Evolutionary conservation across 2,113 vertebrate species (phyloP), one percentile per base, ranked within the genome.

Genomic region (Malaclemys terrapin): DNA sequence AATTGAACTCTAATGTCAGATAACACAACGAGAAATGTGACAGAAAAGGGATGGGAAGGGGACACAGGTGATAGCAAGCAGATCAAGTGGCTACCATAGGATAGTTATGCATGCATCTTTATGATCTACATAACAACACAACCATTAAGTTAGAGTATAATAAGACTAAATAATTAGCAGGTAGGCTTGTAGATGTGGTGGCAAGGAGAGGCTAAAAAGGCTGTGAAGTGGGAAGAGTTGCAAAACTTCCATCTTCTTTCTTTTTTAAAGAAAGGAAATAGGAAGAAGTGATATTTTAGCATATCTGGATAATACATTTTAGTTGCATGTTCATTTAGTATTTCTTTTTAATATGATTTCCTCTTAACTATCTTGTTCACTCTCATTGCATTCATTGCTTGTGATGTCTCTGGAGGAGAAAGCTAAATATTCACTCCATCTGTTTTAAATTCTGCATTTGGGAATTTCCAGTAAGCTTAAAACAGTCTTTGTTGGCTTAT

Each of bases 401-500:
- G 82, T 80, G 85, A 87, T 89, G 78, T 79, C 96, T 97, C 96
- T 90, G 14, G 54, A 95, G 87, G 85, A 47, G 95, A 89, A 97
- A 96, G 88, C 79, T 96, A 95, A 95, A 97, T 95, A 97, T 86
- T 95, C 88, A 87, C 90, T 65, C 95, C 94, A 90, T 96, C 91
- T 98, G 89, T 94, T 97, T 94, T 93, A 95, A 97, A 94, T 95
- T 97, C 65, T 84, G 89, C 56, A 79, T 94, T 91, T 96, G 87
- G 88, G 79, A 96, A 95, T 94, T 85, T 95, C 35, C 80, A 97
- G 76, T 65, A 94, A 97, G 84, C 52, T 93, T 90, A 86, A 95
- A 94, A 94, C 0, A 79, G 4, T 85, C 80, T 96, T 91, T 90
- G 42, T 24, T 91, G 82, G 53, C 93, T 97, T 96, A 95, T 96